phyloP scores from a whole-genome alignment of 2,113 vertebrate species.

The Aspidoscelis tigris region DNA sequence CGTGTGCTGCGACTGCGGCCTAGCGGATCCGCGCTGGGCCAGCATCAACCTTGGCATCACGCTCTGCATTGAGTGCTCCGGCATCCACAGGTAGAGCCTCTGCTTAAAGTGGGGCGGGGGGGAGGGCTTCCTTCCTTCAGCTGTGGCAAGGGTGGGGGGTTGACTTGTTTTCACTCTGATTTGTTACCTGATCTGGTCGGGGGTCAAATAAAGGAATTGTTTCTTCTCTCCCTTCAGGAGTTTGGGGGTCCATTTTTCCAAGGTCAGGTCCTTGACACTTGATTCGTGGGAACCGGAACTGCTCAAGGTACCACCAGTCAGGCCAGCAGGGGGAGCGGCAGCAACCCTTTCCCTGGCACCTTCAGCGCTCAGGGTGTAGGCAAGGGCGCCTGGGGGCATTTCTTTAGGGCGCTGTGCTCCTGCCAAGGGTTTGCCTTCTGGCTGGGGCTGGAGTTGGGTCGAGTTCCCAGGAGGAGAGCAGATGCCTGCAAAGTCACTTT shows the following conservation, averaged over 20 bases:
- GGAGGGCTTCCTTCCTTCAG: background rate
- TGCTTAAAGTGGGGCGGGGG: background rate
- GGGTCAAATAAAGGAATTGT: accelerated
- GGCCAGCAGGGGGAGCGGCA: background rate
- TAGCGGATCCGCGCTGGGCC: slow-evolving; percentile 94
- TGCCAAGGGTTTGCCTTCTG: no score
- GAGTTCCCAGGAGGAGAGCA: no score
- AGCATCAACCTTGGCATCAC: slow-evolving; percentile 98
- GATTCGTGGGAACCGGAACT: slow-evolving; percentile 98
- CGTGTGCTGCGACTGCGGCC: slow-evolving; percentile 92
- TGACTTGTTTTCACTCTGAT: background rate
- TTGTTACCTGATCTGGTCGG: background rate
- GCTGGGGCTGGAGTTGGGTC: no score
- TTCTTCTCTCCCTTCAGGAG: slow-evolving; percentile 79
- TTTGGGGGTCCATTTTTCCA: slow-evolving; percentile 96
- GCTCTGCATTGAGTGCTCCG: slow-evolving; percentile 96
- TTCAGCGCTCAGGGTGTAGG: no score
- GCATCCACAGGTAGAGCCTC: slow-evolving; percentile 90
- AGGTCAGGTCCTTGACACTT: slow-evolving; percentile 94
- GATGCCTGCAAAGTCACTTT: no score
- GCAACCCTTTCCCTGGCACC: background rate
- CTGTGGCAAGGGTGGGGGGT: no score
- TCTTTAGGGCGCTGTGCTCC: no score
- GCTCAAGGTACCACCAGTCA: slow-evolving; percentile 84
- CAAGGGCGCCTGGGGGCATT: no score